These are phyloP conservation scores for Andrena dorsata DNA, from an alignment of 2,888 invertebrate species.

Conservation along the genomic window DNA sequence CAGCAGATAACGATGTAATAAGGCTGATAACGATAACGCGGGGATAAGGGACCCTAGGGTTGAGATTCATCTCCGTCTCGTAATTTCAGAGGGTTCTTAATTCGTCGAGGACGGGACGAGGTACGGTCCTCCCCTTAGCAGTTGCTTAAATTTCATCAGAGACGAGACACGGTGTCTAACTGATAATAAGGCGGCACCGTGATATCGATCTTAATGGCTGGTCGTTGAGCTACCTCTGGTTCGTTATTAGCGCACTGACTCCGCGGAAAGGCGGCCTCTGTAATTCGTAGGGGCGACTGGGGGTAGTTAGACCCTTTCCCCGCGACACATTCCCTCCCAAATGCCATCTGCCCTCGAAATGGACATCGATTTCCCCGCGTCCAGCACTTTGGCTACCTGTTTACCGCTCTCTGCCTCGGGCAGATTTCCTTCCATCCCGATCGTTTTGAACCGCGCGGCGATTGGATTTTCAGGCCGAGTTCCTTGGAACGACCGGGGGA, in stretches of 20 bases:
- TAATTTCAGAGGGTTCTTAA: not conserved
- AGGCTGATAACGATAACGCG: not conserved
- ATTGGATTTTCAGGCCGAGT: constrained; percentile 40
- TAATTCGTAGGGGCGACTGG: not conserved
- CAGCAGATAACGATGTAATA: not conserved
- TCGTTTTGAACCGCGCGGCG: constrained; percentile 13
- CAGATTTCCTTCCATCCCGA: not conserved
- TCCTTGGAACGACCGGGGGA: not conserved
- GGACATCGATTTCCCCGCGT: constrained; percentile 8
- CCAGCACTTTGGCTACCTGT: not conserved
- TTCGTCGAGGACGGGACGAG: not conserved
- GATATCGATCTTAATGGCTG: constrained; percentile 35
- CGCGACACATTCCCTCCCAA: not conserved
- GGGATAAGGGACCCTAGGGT: not conserved
- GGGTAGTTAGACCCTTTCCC: constrained; percentile 8
- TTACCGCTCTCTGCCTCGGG: constrained; percentile 6
- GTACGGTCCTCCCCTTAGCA: constrained; percentile 4
- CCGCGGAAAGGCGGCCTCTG: constrained; percentile 1
- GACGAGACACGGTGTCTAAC: constrained; percentile 2
- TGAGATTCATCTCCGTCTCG: constrained; percentile 3
- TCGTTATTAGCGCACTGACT: not conserved
- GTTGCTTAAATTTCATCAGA: constrained; percentile 23
- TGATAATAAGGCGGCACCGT: constrained; percentile 15
- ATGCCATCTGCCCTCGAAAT: not conserved
- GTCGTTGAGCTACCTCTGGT: constrained; percentile 16